These are phyloP conservation scores for Colossoma macropomum DNA, from an alignment of 2,113 vertebrate species.

Conservation along the genomic window DNA sequence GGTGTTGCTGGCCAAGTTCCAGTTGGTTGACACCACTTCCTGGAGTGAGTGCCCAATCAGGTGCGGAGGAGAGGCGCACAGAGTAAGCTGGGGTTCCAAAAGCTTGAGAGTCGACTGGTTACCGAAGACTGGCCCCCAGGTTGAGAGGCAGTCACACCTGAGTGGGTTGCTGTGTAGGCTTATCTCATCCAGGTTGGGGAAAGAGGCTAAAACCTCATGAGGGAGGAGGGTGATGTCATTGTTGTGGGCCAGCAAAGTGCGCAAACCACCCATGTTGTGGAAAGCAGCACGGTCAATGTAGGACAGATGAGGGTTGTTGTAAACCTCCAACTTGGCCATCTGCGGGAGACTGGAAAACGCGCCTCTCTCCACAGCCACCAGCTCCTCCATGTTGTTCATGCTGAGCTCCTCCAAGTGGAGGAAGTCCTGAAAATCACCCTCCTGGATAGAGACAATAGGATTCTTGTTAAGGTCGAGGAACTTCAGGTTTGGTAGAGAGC, in stretches of 20 bases:
- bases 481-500: constrained; percentile 78
- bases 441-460: constrained; percentile 74
- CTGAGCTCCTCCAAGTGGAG: constrained; percentile 82
- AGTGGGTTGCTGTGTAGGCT: constrained; percentile 81
- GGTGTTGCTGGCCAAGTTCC: constrained; percentile 66
- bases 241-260: constrained; percentile 77
- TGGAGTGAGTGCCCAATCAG: constrained; percentile 74
- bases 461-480: constrained; percentile 85
- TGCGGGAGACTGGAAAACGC: constrained; percentile 81
- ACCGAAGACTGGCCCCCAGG: constrained; percentile 76
- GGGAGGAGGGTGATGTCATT: constrained; percentile 79
- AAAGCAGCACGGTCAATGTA: constrained; percentile 79
- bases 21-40: constrained; percentile 71
- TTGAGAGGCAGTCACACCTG: constrained; percentile 80
- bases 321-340: constrained; percentile 79
- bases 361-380: constrained; percentile 74
- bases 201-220: constrained; percentile 72
- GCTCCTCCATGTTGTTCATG: constrained; percentile 82
- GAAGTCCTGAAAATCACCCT: constrained; percentile 80
- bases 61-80: constrained; percentile 75
- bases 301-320: constrained; percentile 77
- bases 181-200: constrained; percentile 70
- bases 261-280: constrained; percentile 70
- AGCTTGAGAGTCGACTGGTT: constrained; percentile 75
- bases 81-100: constrained; percentile 76